Conservation (phyloP, 2,888 invertebrate genomes). For the Drosophila austrosaltans region DNA sequence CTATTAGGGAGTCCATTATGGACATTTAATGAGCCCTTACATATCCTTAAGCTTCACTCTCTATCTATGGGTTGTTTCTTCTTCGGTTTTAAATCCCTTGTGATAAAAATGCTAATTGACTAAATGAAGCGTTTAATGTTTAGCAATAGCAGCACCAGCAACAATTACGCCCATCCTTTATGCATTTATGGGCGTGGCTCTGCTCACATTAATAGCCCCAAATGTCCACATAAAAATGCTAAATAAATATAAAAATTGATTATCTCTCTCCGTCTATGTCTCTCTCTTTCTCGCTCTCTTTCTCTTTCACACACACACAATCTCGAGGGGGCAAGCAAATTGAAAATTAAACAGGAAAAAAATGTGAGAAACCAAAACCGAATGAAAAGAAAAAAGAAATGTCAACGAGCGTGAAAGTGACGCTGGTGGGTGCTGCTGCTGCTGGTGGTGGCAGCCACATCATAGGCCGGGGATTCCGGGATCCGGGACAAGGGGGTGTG, state of each 20-base stretch:
- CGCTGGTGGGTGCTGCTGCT: conserved; percentile 10
- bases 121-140: conserved; percentile 47
- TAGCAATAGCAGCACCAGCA: conserved; percentile 7
- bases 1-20: background rate
- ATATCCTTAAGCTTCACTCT: conserved; percentile 3
- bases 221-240: conserved; percentile 53
- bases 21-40: conserved; percentile 4
- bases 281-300: background rate
- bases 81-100: conserved; percentile 4
- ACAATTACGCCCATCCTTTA: conserved; percentile 8
- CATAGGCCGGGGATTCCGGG: background rate
- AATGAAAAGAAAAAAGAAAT: conserved; percentile 38
- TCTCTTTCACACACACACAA: background rate
- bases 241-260: conserved; percentile 76
- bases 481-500: conserved; percentile 1
- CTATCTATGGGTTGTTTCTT: too few species aligned
- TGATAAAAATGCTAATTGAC: conserved; percentile 40
- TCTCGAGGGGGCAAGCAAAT: conserved; percentile 40
- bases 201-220: conserved; percentile 12
- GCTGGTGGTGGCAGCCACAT: conserved; percentile 11
- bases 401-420: conserved; percentile 73
- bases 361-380: conserved; percentile 41
- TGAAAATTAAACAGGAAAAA: conserved; percentile 54
- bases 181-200: conserved; percentile 16
- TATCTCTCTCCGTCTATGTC: conserved; percentile 20